Percentiles rank a stretch among this genome's conserved stretches.
Evolutionary conservation across 2,113 vertebrate genomes (phyloP).

Genomic region (Arvicanthis niloticus): DNA sequence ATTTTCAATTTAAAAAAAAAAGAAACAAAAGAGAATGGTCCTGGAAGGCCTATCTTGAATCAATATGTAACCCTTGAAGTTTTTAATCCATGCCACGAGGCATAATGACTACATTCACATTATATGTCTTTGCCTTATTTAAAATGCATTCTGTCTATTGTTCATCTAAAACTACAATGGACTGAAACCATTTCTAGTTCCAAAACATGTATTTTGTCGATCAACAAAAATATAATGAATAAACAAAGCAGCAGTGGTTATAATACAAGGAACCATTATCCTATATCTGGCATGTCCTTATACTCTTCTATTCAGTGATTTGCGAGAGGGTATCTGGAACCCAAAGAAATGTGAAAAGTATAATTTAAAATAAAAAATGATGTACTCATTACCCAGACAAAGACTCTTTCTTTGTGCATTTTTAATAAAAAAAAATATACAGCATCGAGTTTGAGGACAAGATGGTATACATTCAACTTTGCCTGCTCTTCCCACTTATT

Average conservation of each 20-base stretch:
- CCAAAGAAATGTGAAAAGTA: not conserved
- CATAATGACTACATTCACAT: constrained; percentile 53
- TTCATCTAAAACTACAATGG: constrained; percentile 34
- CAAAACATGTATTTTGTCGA: constrained; percentile 48
- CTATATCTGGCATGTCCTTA: not conserved
- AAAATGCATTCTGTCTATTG: constrained; percentile 34
- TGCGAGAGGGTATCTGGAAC: not conserved
- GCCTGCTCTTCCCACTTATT: not conserved
- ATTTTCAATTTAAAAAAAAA: not conserved
- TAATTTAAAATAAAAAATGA: constrained; percentile 17
- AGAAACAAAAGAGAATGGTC: not conserved
- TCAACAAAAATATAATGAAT: constrained; percentile 59
- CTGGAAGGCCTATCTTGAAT: constrained; percentile 38
- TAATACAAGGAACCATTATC: not conserved
- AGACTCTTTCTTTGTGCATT: not conserved
- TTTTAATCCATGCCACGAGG: not conserved
- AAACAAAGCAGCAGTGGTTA: not conserved
- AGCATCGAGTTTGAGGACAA: not conserved
- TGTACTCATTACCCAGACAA: not conserved
- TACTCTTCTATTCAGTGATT: not conserved
- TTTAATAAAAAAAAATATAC: too few species aligned
- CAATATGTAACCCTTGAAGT: constrained; percentile 1
- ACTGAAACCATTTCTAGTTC: constrained; percentile 47
- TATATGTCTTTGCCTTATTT: constrained; percentile 46
- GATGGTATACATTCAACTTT: not conserved